phyloP scores from a whole-genome alignment of 2,888 invertebrate genomes.

The Heteromyza rotundicornis region DNA sequence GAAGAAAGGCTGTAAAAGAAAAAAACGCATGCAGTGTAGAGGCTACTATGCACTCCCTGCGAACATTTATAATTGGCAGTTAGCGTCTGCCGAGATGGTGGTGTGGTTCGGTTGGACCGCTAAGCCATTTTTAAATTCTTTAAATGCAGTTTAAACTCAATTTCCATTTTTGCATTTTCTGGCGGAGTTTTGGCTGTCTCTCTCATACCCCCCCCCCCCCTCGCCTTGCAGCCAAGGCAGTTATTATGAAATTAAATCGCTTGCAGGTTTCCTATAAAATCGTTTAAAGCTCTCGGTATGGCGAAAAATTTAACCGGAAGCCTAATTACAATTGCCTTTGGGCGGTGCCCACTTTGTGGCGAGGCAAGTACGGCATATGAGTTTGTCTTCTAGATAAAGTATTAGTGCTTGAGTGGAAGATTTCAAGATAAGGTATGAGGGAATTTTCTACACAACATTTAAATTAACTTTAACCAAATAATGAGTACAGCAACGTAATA shows the following conservation, averaged over 20 bases:
- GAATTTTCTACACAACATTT: too few species aligned
- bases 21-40: neutral
- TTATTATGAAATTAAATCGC: constrained; percentile 8
- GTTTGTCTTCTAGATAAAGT: too few species aligned
- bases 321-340: constrained; percentile 59
- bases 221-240: neutral
- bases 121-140: constrained; percentile 3
- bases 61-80: constrained; percentile 31
- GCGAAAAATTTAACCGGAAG: constrained; percentile 56
- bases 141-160: constrained; percentile 1
- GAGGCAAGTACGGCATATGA: too few species aligned
- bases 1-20: too few species aligned
- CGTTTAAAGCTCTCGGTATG: constrained; percentile 28
- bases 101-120: neutral
- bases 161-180: constrained; percentile 3
- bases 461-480: too few species aligned
- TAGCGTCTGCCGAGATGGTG: constrained; percentile 7
- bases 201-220: neutral
- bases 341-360: constrained; percentile 8
- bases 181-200: neutral
- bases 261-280: constrained; percentile 12
- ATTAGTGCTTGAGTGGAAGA: too few species aligned
- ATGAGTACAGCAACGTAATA: too few species aligned
- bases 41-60: neutral
- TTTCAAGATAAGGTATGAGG: too few species aligned